Evolutionary conservation across 2,797 vertebrate genomes (phyloP), one percentile per base, ranked within the genome.

Genomic region (Orientallactaga sibirica): DNA sequence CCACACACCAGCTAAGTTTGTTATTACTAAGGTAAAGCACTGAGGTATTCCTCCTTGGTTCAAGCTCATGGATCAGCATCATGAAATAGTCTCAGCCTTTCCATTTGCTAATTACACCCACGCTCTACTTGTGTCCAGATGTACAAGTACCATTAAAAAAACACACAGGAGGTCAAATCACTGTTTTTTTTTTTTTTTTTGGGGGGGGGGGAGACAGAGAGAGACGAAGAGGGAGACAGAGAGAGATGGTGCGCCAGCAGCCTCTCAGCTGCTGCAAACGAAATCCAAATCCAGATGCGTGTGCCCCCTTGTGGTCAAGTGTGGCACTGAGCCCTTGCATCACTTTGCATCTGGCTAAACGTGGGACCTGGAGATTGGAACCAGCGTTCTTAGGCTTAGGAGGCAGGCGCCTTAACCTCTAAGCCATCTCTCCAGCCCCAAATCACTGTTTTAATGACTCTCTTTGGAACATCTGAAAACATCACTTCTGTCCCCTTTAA

Each of bases 381-480:
- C 33, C 33, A 37, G 33, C 33, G 2, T 37, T 37, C 33, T 37
- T 37, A 37, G 33, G 33, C 33, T 37, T 37, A 37, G 33, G 33
- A 37, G 33, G 33, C 33, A 37, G 33, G 33, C 33, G 33, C 33
- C 33, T 37, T 37, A 37, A 37, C 33, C 33, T 37, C 33, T 37
- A 37, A 37, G 33, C 33, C 33, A 37, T 37, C 33, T 37, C 33
- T 37, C 33, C 33, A 37, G 33, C 33, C 33, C 33, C 33, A 37
- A 37, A 37, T 37, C 33, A 37, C 33, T 37, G 33, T 92, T 95
- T 96, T 95, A 96, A 94, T 90, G 68, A 96, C 41, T 84, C 61
- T 86, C 90, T n/a, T 75, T 77, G 70, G 70, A 82, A 88, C 43
- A 90, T n/a, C 25, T 68, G 70, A 90, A 86, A 15, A 79, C 4